Percentiles rank a stretch among this genome's conserved stretches.
phyloP scores from a whole-genome alignment of 2,797 vertebrate genomes.

The Cephalopachus bancanus region DNA sequence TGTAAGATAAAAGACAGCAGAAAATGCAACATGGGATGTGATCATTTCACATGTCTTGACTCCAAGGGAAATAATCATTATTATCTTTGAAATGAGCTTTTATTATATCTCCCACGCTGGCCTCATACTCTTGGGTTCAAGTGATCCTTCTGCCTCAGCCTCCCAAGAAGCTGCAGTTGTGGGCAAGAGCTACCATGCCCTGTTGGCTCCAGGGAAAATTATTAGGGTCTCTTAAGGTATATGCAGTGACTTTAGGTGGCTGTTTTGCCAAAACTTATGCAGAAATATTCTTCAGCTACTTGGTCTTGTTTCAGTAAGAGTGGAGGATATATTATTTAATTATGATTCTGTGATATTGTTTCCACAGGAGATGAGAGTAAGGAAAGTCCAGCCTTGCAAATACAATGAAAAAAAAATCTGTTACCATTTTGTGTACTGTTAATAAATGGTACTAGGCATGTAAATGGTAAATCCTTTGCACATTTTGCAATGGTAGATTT shows the following conservation, averaged over 20 bases:
- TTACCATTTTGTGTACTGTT: neutral
- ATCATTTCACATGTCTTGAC: neutral
- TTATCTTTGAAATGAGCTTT: neutral
- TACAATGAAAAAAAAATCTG: neutral
- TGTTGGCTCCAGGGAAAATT: neutral
- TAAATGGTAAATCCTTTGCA: neutral
- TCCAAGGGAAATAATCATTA: neutral
- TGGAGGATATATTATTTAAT: neutral
- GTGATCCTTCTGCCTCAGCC: neutral
- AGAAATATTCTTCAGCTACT: neutral
- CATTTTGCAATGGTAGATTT: neutral
- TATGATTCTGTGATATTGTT: neutral
- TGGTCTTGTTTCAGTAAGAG: neutral
- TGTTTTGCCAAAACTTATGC: neutral
- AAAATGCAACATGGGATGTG: neutral
- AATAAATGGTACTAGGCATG: neutral
- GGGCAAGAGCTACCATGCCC: neutral
- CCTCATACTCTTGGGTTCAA: neutral
- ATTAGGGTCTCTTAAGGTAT: neutral
- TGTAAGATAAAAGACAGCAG: neutral
- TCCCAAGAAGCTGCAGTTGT: neutral
- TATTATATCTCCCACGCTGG: neutral
- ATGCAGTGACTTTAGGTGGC: neutral
- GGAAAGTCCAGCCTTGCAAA: neutral
- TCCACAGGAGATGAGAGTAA: neutral